These are phyloP conservation scores for Stigmatopora nigra DNA, from an alignment of 2,113 vertebrate species.

Conservation along the genomic window DNA sequence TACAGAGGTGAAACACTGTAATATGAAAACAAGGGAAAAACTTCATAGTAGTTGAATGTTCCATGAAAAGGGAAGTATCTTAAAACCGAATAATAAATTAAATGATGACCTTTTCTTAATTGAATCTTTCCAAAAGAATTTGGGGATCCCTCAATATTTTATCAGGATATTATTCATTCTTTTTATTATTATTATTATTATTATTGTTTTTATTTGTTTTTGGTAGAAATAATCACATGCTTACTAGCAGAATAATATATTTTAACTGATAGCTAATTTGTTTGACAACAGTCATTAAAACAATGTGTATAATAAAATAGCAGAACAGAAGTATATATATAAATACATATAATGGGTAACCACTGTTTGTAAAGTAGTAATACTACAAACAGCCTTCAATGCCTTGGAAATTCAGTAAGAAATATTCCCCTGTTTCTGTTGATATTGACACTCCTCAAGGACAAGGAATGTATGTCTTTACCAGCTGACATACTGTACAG, in stretches of 20 bases:
- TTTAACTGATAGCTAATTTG: too few relatives aligned
- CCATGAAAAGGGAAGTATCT: background rate
- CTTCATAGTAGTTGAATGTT: conserved; percentile 47
- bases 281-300: background rate
- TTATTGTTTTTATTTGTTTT: too few relatives aligned
- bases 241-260: background rate
- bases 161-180: background rate
- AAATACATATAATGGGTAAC: background rate
- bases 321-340: background rate
- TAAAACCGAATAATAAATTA: background rate
- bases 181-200: background rate
- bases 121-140: conserved; percentile 1
- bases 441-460: conserved; percentile 29
- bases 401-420: background rate
- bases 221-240: background rate
- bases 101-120: background rate
- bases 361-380: background rate
- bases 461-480: conserved; percentile 48
- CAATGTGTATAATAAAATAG: background rate
- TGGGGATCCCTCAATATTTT: background rate
- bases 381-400: background rate
- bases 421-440: conserved; percentile 15
- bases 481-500: conserved; percentile 45
- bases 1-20: conserved; percentile 41
- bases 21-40: conserved; percentile 29